A percentile compares a stretch with the other conserved stretches of the same genome.
Conservation (phyloP, 1,140 invertebrate genomes). For the Ericerus pela region DNA sequence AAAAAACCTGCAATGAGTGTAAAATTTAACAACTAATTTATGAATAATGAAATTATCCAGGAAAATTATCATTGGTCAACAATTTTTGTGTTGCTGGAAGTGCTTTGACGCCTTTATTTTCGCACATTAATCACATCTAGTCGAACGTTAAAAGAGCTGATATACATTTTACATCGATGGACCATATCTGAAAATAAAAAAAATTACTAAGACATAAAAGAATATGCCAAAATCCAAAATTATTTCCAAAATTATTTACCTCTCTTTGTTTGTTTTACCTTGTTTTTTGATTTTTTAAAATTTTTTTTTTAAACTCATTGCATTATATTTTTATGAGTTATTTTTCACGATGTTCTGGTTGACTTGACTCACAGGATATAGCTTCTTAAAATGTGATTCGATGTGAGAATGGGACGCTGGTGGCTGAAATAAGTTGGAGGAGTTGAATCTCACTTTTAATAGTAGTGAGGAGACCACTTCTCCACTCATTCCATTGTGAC, state of each 20-base stretch:
- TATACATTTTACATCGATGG: conserved; percentile 53
- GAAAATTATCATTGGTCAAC: no score
- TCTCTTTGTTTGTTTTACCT: background rate
- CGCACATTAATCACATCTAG: conserved; percentile 50
- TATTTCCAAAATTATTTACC: no score
- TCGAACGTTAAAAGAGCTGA: conserved; percentile 57
- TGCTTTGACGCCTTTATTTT: conserved; percentile 24
- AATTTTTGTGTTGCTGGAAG: background rate
- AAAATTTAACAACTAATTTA: no score
- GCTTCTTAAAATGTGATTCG: background rate
- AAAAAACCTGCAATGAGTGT: no score
- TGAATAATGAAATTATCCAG: no score
- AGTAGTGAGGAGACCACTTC: conserved; percentile 45
- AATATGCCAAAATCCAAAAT: no score
- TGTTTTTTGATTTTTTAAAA: no score
- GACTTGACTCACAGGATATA: background rate
- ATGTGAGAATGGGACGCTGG: no score
- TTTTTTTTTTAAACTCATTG: background rate
- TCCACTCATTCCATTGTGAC: conserved; percentile 34
- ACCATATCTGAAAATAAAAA: conserved; percentile 42
- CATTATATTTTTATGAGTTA: background rate
- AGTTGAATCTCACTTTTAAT: conserved; percentile 47
- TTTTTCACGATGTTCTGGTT: no score
- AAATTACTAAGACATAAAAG: conserved; percentile 19
- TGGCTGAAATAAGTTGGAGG: conserved; percentile 43